A percentile compares a stretch with the other conserved stretches of the same genome.
These are phyloP conservation scores for Sebastes oblongus DNA, from an alignment of 2,797 vertebrate species.

Conservation along the genomic window DNA sequence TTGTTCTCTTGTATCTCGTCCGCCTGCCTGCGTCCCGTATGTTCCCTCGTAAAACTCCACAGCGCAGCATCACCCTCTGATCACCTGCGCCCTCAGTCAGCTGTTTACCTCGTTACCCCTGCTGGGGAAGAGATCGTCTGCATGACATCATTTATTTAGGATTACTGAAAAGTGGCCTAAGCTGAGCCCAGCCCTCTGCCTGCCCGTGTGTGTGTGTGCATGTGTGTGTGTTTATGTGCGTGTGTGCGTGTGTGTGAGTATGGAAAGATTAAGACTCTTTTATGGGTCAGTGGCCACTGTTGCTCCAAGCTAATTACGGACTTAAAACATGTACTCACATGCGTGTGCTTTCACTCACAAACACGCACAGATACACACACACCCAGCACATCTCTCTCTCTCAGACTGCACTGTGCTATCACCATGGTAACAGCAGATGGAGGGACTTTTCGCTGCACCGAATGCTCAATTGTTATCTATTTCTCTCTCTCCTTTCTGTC, in stretches of 20 bases:
- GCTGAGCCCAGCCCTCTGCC: slow-evolving; percentile 23
- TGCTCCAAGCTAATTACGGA: slow-evolving; percentile 68
- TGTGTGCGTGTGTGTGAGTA: slow-evolving; percentile 22
- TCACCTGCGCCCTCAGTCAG: slow-evolving; percentile 53
- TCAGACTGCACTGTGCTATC: slow-evolving; percentile 62
- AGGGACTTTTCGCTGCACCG: slow-evolving; percentile 64
- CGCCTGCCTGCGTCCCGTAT: slow-evolving; percentile 48
- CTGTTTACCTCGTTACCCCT: slow-evolving; percentile 58
- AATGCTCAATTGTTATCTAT: slow-evolving; percentile 71
- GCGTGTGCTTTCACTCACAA: slow-evolving; percentile 25
- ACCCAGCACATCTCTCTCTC: background rate
- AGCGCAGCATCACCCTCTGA: slow-evolving; percentile 21
- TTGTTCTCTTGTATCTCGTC: slow-evolving; percentile 42
- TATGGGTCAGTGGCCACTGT: slow-evolving; percentile 66
- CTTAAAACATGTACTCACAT: slow-evolving; percentile 57
- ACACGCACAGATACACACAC: slow-evolving; percentile 25
- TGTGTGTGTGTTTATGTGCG: slow-evolving; percentile 9
- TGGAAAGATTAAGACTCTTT: slow-evolving; percentile 64
- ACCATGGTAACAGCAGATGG: slow-evolving; percentile 79
- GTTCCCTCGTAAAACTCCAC: slow-evolving; percentile 32
- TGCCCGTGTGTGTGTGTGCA: slow-evolving; percentile 5
- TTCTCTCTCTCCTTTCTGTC: slow-evolving; percentile 39
- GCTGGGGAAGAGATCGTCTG: slow-evolving; percentile 47
- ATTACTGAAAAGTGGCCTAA: slow-evolving; percentile 73
- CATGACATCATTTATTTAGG: slow-evolving; percentile 71